A percentile compares a stretch with the other conserved stretches of the same genome.
Conservation (phyloP, 2,888 invertebrate species). For the Selenia dentaria region DNA sequence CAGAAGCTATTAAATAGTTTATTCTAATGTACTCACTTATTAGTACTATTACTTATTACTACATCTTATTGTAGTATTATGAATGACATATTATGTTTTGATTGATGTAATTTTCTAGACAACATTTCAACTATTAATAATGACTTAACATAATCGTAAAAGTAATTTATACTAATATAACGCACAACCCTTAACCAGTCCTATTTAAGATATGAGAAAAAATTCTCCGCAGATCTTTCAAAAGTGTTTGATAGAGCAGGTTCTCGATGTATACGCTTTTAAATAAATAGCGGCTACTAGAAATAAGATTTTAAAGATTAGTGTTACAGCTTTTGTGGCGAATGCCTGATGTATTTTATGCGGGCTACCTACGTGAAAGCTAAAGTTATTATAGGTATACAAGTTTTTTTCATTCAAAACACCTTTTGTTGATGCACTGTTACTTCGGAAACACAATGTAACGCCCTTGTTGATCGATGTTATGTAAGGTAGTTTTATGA, state of each 20-base stretch:
- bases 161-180: constrained; percentile 34
- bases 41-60: neutral
- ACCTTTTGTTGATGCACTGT: no score
- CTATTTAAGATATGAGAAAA: constrained; percentile 35
- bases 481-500: no score
- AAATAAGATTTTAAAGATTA: constrained; percentile 17
- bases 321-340: constrained; percentile 18
- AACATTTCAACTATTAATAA: constrained; percentile 1
- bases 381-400: no score
- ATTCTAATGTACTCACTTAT: no score
- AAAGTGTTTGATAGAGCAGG: constrained; percentile 46
- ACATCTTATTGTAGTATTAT: neutral
- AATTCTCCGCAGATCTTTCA: constrained; percentile 43
- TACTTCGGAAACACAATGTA: no score
- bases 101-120: constrained; percentile 8
- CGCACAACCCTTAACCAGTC: constrained; percentile 65
- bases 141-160: constrained; percentile 8
- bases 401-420: no score
- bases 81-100: constrained; percentile 8
- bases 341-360: constrained; percentile 1
- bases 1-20: no score
- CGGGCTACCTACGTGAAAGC: no score
- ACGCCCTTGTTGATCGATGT: no score
- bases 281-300: constrained; percentile 32
- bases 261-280: constrained; percentile 51